phyloP scores from a whole-genome alignment of 1,140 invertebrate genomes.

The Megalonaias nervosa region DNA sequence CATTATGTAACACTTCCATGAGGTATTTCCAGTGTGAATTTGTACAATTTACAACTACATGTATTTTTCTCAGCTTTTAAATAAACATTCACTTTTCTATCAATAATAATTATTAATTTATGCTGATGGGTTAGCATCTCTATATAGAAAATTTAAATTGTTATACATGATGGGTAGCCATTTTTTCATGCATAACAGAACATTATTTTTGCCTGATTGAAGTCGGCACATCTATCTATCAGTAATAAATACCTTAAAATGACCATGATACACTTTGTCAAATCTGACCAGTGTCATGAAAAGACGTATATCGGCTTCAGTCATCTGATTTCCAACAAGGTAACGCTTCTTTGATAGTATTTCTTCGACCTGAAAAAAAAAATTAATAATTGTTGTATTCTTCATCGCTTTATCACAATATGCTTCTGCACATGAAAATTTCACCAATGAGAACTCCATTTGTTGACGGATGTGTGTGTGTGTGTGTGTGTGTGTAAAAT shows the following conservation, averaged over 20 bases:
- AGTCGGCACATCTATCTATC: background rate
- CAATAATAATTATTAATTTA: background rate
- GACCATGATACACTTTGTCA: slow-evolving; percentile 65
- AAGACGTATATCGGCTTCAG: slow-evolving; percentile 66
- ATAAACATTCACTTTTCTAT: background rate
- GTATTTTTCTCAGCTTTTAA: too few species aligned
- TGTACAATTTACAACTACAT: too few species aligned
- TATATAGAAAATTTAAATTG: background rate
- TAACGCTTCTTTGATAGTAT: slow-evolving; percentile 62
- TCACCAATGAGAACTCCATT: background rate
- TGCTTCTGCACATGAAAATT: too few species aligned
- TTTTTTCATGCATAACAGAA: background rate
- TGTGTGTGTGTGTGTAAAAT: too few species aligned
- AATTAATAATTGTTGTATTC: background rate
- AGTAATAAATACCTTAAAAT: slow-evolving; percentile 60
- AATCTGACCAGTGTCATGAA: slow-evolving; percentile 66
- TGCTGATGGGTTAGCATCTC: background rate
- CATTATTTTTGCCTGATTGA: background rate
- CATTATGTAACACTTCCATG: too few species aligned
- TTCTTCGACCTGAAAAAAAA: slow-evolving; percentile 53
- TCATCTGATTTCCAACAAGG: slow-evolving; percentile 55
- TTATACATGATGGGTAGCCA: background rate
- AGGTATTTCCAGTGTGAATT: too few species aligned
- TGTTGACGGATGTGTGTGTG: background rate
- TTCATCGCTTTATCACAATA: too few species aligned